Evolutionary conservation across 2,113 vertebrate species (phyloP).

Genomic region (Macquaria ambigua): DNA sequence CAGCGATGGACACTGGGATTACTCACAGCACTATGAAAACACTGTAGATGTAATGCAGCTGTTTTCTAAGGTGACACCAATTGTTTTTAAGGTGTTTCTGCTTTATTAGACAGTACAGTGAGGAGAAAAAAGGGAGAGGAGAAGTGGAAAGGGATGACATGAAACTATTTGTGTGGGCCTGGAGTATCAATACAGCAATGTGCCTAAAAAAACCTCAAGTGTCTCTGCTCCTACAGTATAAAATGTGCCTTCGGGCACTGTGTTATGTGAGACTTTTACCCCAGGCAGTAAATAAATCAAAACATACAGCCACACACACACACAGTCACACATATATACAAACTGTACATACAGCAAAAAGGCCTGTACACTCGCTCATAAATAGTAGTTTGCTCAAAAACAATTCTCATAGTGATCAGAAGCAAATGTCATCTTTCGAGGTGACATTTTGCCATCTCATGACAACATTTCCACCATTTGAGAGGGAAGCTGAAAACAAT

Average conservation of each 20-base stretch:
- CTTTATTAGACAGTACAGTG: constrained; percentile 14
- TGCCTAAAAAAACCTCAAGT: constrained; percentile 19
- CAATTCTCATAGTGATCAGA: constrained; percentile 7
- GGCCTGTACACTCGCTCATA: neutral
- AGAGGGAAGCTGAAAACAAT: constrained; percentile 10
- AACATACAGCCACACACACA: constrained; percentile 28
- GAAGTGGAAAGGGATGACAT: constrained; percentile 16
- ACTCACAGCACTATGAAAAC: constrained; percentile 37
- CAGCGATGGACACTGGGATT: constrained; percentile 46
- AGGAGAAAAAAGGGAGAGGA: constrained; percentile 4
- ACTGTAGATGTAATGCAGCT: constrained; percentile 31
- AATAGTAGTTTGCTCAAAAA: constrained; percentile 13
- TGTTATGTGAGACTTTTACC: constrained; percentile 27
- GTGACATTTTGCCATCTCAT: constrained; percentile 47
- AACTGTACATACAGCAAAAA: neutral
- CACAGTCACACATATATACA: constrained; percentile 7
- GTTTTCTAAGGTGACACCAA: constrained; percentile 43
- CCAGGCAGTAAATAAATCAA: constrained; percentile 41
- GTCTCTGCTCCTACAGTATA: constrained; percentile 5
- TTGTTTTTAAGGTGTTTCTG: constrained; percentile 42
- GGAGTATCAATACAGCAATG: constrained; percentile 31
- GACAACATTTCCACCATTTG: constrained; percentile 32
- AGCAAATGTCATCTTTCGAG: constrained; percentile 29
- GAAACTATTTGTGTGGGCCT: constrained; percentile 29
- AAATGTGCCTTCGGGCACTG: constrained; percentile 25